phyloP scores from a whole-genome alignment of 2,113 vertebrate species.

The Scophthalmus maximus region DNA sequence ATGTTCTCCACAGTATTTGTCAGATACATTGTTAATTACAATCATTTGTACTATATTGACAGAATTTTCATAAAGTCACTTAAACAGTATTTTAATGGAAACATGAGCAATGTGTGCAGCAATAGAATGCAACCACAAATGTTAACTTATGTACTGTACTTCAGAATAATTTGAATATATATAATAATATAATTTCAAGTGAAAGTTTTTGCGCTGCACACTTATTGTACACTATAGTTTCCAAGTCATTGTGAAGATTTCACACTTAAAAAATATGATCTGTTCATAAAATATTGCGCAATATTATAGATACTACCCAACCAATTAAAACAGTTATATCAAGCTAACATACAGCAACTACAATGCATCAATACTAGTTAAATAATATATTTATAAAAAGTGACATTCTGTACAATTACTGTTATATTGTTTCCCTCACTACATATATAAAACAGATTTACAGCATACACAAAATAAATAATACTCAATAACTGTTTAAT shows the following conservation, averaged over 20 bases:
- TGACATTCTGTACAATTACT: not conserved
- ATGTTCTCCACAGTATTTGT: too few relatives aligned
- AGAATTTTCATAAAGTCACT: too few relatives aligned
- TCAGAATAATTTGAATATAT: too few relatives aligned
- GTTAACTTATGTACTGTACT: too few relatives aligned
- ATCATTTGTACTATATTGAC: too few relatives aligned
- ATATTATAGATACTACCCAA: not conserved
- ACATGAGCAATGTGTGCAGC: too few relatives aligned
- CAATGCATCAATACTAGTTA: not conserved
- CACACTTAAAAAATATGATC: not conserved
- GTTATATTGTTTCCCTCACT: not conserved
- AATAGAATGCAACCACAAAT: too few relatives aligned
- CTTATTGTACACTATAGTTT: not conserved
- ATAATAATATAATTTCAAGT: too few relatives aligned
- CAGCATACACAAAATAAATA: not conserved
- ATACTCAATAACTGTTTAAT: not conserved
- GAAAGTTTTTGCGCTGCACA: not conserved
- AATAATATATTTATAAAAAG: not conserved
- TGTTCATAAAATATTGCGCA: not conserved
- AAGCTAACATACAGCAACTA: not conserved
- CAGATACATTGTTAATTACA: too few relatives aligned
- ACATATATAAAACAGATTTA: not conserved
- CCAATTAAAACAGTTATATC: not conserved
- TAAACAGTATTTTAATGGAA: too few relatives aligned
- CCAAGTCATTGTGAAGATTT: not conserved